phyloP scores from a whole-genome alignment of 2,797 vertebrate genomes.

The Galago senegalensis region DNA sequence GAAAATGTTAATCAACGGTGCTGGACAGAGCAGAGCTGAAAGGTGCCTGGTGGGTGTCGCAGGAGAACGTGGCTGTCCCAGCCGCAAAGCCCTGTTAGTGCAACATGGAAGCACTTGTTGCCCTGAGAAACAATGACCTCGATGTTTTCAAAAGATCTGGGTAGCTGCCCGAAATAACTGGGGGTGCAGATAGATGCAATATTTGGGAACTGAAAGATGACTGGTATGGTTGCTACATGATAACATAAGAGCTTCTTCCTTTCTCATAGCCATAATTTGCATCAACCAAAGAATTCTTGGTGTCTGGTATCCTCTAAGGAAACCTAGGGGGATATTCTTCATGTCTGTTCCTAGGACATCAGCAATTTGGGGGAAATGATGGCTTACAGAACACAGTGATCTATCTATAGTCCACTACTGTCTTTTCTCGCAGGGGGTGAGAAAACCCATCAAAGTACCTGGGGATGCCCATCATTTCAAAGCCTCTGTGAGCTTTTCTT shows the following conservation, averaged over 20 bases:
- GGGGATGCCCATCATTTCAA: background rate
- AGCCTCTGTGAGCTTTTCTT: background rate
- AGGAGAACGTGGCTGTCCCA: slow-evolving; percentile 79
- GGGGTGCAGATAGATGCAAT: slow-evolving; percentile 13
- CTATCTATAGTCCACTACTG: background rate
- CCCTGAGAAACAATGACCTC: slow-evolving; percentile 69
- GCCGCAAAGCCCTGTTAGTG: slow-evolving; percentile 84
- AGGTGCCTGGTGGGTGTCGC: slow-evolving; percentile 72
- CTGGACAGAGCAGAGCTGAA: slow-evolving; percentile 86
- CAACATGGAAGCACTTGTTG: slow-evolving; percentile 54
- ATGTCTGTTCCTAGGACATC: background rate
- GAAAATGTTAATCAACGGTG: slow-evolving; percentile 89
- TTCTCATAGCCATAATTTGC: background rate
- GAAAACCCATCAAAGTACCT: background rate
- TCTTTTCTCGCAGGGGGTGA: background rate
- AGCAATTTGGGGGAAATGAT: background rate
- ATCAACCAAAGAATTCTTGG: background rate
- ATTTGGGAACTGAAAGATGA: background rate
- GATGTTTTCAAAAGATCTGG: slow-evolving; percentile 56
- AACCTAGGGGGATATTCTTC: background rate
- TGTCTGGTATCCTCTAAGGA: background rate
- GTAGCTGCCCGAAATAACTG: slow-evolving; percentile 42
- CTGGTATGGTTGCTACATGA: background rate
- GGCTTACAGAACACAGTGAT: background rate
- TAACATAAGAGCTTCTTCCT: background rate